A percentile compares a stretch with the other conserved stretches of the same genome.
Conservation (phyloP, 2,113 vertebrate species). For the Colossoma macropomum region DNA sequence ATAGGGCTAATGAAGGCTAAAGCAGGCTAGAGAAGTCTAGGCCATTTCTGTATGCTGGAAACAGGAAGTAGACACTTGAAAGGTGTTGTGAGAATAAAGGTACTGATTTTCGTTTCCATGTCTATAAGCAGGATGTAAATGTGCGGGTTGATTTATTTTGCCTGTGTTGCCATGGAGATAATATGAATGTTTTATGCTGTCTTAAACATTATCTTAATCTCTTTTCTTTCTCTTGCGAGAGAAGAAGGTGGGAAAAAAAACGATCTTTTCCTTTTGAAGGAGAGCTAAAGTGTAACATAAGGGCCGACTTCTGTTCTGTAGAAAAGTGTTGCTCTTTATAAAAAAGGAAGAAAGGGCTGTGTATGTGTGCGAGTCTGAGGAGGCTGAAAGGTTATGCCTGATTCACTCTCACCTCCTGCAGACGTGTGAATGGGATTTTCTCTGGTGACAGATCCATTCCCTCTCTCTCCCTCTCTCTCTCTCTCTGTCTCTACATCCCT, state of each 20-base stretch:
- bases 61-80: too few species aligned
- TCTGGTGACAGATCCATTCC: constrained; percentile 46
- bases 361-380: constrained; percentile 12
- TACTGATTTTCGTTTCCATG: too few species aligned
- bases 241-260: background rate
- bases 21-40: too few species aligned
- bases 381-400: constrained; percentile 42
- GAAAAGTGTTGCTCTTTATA: background rate
- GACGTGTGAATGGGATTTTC: constrained; percentile 52
- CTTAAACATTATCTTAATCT: background rate
- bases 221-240: background rate
- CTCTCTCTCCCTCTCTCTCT: background rate
- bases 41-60: too few species aligned
- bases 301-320: background rate
- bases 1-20: too few species aligned
- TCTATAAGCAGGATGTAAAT: too few species aligned
- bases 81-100: too few species aligned
- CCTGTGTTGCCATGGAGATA: too few species aligned
- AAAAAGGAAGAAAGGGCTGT: background rate
- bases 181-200: too few species aligned
- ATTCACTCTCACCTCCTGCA: constrained; percentile 47
- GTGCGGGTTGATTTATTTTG: too few species aligned
- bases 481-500: background rate
- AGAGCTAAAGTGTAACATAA: background rate
- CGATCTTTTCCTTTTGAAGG: background rate